Conservation (phyloP, 2,888 invertebrate genomes). For the Antheraea yamamai region DNA sequence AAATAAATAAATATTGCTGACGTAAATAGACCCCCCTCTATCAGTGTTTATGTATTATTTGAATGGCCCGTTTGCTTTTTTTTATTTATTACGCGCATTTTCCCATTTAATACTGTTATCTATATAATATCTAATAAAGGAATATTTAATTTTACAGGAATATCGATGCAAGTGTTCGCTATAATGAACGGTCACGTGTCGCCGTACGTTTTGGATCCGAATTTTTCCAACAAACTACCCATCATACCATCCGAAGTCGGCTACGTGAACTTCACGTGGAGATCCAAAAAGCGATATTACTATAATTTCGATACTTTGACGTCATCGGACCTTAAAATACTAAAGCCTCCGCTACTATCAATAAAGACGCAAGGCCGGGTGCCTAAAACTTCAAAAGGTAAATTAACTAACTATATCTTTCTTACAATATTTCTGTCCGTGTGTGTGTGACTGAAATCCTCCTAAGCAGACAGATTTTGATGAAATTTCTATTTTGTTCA, state of each 20-base stretch:
- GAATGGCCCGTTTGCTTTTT: too few species aligned
- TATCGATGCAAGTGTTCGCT: conserved; percentile 93
- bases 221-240: conserved; percentile 93
- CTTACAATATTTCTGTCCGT: too few species aligned
- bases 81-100: too few species aligned
- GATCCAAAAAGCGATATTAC: conserved; percentile 91
- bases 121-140: not conserved
- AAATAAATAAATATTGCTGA: too few species aligned
- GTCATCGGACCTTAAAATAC: conserved; percentile 91
- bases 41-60: too few species aligned
- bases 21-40: too few species aligned
- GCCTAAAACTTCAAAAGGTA: conserved; percentile 93
- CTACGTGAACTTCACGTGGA: conserved; percentile 95
- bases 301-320: conserved; percentile 94
- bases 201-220: conserved; percentile 93
- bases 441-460: too few species aligned
- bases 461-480: too few species aligned
- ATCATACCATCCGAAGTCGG: conserved; percentile 96
- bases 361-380: conserved; percentile 93
- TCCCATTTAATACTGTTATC: not conserved
- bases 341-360: conserved; percentile 93
- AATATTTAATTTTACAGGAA: conserved; percentile 80
- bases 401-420: conserved; percentile 25
- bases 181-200: conserved; percentile 93
- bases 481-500: too few species aligned